Evolutionary conservation across 2,113 vertebrate genomes (phyloP).

Genomic region (Calyptommatus sinebrachiatus): DNA sequence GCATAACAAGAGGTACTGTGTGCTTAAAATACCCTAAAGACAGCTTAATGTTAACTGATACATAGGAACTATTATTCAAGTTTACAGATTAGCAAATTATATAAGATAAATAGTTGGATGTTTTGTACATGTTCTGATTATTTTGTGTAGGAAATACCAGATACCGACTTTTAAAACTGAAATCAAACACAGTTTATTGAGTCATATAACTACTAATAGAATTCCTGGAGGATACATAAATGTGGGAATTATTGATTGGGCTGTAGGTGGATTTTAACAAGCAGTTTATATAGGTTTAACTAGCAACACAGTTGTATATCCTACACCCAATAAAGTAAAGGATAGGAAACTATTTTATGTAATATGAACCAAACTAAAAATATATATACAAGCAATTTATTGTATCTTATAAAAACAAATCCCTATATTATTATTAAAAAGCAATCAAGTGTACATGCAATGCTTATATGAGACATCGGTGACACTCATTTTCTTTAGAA

Average conservation of each 20-base stretch:
- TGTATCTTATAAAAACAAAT: slow-evolving; percentile 6
- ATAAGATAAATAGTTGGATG: background rate
- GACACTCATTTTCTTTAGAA: background rate
- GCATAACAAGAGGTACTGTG: no score
- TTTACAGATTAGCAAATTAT: background rate
- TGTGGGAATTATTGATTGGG: background rate
- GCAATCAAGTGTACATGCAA: background rate
- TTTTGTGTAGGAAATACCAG: background rate
- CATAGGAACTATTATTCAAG: background rate
- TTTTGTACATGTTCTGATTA: background rate
- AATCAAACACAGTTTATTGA: slow-evolving; percentile 5
- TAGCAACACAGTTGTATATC: background rate
- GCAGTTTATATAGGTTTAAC: background rate
- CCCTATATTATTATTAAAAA: background rate
- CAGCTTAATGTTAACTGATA: background rate
- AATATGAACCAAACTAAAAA: background rate
- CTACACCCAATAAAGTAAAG: background rate
- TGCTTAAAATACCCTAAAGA: background rate
- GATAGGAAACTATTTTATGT: background rate
- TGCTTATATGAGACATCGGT: background rate
- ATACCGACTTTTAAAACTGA: background rate
- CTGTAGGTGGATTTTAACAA: slow-evolving; percentile 1
- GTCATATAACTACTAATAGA: background rate
- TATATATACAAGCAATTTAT: background rate
- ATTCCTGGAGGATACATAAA: background rate